A percentile compares a stretch with the other conserved stretches of the same genome.
Evolutionary conservation across 2,113 vertebrate genomes (phyloP).

Genomic region (Grantiella picta): DNA sequence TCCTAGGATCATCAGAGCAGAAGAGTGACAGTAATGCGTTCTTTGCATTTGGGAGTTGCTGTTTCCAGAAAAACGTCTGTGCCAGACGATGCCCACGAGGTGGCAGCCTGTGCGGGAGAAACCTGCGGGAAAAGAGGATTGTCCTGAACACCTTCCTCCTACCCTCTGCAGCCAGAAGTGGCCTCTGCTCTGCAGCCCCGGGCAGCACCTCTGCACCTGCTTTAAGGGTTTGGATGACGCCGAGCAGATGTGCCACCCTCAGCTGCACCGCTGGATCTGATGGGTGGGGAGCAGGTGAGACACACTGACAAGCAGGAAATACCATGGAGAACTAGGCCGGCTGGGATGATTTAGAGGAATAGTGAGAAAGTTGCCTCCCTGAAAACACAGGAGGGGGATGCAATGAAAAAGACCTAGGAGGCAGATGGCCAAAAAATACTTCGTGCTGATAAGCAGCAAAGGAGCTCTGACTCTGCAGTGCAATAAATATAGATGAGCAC

Average conservation of each 20-base stretch:
- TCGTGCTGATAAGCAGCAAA: neutral
- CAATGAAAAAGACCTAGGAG: neutral
- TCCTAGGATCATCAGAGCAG: neutral
- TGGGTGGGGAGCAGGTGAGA: neutral
- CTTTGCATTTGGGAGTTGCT: neutral
- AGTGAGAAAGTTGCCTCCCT: neutral
- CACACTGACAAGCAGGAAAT: neutral
- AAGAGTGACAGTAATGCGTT: fast-evolving
- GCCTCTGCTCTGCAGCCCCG: neutral
- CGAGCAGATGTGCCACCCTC: neutral
- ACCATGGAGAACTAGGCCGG: neutral
- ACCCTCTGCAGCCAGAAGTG: neutral
- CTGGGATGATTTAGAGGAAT: neutral
- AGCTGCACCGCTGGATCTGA: fast-evolving
- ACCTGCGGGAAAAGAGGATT: neutral
- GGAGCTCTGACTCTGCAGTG: neutral
- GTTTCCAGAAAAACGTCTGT: neutral
- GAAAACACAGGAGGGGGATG: neutral
- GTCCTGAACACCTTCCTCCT: fast-evolving
- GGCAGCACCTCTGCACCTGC: neutral
- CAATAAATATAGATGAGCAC: neutral
- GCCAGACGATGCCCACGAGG: neutral
- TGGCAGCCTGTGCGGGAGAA: constrained; percentile 13
- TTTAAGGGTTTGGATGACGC: fast-evolving
- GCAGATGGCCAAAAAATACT: neutral